phyloP scores from a whole-genome alignment of 1,140 invertebrate species.

The Drosophila suzukii region DNA sequence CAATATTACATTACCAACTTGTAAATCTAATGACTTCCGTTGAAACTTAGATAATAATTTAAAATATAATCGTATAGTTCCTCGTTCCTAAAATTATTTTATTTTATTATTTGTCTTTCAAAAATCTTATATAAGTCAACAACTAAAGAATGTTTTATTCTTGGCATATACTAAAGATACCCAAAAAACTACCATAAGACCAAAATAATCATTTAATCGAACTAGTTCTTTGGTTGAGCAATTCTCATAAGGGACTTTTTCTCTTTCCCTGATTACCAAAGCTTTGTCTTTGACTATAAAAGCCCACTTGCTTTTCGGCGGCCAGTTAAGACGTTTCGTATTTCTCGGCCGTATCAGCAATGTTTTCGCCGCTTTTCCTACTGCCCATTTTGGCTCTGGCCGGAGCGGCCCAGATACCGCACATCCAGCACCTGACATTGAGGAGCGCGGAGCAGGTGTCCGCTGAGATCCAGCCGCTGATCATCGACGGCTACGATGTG shows the following conservation, averaged over 20 bases:
- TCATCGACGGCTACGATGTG: slow-evolving; percentile 65
- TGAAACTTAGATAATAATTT: too few relatives aligned
- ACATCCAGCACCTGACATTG: slow-evolving; percentile 28
- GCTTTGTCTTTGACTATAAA: slow-evolving; percentile 49
- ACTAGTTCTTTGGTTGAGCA: slow-evolving; percentile 7
- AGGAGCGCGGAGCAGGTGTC: slow-evolving; percentile 11
- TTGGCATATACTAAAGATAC: too few relatives aligned
- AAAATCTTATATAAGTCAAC: too few relatives aligned
- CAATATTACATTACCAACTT: too few relatives aligned
- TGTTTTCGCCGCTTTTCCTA: slow-evolving; percentile 36
- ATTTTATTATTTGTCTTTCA: too few relatives aligned
- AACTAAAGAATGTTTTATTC: too few relatives aligned
- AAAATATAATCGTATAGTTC: too few relatives aligned
- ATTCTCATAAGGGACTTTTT: slow-evolving; percentile 2
- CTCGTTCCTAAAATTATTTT: too few relatives aligned
- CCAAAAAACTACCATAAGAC: too few relatives aligned
- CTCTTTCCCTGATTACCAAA: slow-evolving; percentile 21
- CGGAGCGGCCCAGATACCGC: slow-evolving; percentile 32
- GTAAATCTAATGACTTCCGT: too few relatives aligned
- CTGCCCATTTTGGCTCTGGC: slow-evolving; percentile 47
- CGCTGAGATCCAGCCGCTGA: slow-evolving; percentile 40
- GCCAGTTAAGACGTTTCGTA: slow-evolving; percentile 8
- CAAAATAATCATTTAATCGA: neutral
- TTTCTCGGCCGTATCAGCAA: slow-evolving; percentile 23
- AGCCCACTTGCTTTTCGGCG: neutral